Base-by-base conservation (phyloP, 2,888 invertebrate genomes). In the Tenthredo scrophulariae region DNA sequence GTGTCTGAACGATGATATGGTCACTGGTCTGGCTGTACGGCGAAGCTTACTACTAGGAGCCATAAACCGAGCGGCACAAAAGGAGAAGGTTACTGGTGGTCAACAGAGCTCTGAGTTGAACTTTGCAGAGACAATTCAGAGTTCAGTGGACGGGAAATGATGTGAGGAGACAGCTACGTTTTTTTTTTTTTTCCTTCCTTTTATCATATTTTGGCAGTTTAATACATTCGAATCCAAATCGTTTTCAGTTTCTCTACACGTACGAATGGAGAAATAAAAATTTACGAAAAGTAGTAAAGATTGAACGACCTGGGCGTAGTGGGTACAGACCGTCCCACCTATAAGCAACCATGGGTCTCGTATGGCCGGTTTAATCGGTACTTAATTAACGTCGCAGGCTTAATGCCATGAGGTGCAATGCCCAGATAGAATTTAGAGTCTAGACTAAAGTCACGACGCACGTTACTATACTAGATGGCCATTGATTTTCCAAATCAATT, bases 401-500 rank as follows among this genome's bases (percentile, higher is more conserved):
- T 80, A 62, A 37, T 62, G 46, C 54, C 58, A 18, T 7, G 37
- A 37, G 80, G 80, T 80, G 62, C 80, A 58, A 62, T 62, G 80
- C 2, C 58, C 80, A 80, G 37, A 40, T 29, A 40, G 37, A 54
- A 54, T 77, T 54, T 77, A 77, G 15, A 77, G 50, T 54, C 77
- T 50, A 50, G 77, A 77, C 46, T 5, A 18, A 46, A 18, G 67
- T 29, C 15, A 43, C 43, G 22, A 43, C 72, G 43, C 43, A 43
- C 22, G 4, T 74, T 40, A 15, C 29, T 67, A 67, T 67, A 33
- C 33, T 29, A 2, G 74, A 72, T 33, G 33, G 37, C n/a, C 75
- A 85, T 85, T 85, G 85, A 84, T 84, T 85, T 84, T 46, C 37
- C 50, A 22, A 84, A 46, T 83, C 85, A 85, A 85, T 85, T 85